Evolutionary conservation across 1,140 invertebrate species (phyloP), one percentile per base, ranked within the genome.

Genomic region (Zaprionus gabonicus): DNA sequence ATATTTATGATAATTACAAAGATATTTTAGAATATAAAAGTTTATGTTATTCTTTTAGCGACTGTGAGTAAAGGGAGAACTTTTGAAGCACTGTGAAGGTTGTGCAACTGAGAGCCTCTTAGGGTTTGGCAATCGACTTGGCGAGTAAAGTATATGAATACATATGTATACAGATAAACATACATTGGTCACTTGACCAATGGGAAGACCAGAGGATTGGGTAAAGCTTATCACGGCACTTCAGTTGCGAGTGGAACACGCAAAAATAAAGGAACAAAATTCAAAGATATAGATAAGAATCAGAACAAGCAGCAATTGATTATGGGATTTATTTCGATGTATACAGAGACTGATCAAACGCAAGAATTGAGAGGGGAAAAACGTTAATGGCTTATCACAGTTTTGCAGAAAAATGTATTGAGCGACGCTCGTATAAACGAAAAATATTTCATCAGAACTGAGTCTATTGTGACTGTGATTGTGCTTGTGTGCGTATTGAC

Each of bases 221-320:
- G 63, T 36, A 60, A 81, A 53, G 57, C 82, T 84, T 84, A 84
- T 84, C 82, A 31, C 17, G 70, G 31, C 75, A 84, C 82, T 75
- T 64, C 13, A 38, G 10, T 38, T 25, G 49, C 15, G 17, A 63
- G 36, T 15, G 15, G 28, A 44, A 13, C 23, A 57, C 25, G n/a
- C 27, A 68, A 58, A 20, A 27, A 23, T 1, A 23, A 49, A 46
- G n/a, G 41, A n/a, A 46, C 41, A 46, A 15, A 68, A 68, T 34
- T 57, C 25, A 53, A 44, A 68, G 70, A 64, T 60, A 57, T 23
- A 55, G 78, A 85, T 84, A 46, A 41, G 53, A 49, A 80, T 83
- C 68, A 60, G 66, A 71, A 62, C 82, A 78, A 70, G 34, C 65
- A 17, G 15, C 41, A 49, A 67, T 58, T 25, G 55, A 25, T 58